phyloP scores from a whole-genome alignment of 2,113 vertebrate genomes.

The Vireo altiloquus region DNA sequence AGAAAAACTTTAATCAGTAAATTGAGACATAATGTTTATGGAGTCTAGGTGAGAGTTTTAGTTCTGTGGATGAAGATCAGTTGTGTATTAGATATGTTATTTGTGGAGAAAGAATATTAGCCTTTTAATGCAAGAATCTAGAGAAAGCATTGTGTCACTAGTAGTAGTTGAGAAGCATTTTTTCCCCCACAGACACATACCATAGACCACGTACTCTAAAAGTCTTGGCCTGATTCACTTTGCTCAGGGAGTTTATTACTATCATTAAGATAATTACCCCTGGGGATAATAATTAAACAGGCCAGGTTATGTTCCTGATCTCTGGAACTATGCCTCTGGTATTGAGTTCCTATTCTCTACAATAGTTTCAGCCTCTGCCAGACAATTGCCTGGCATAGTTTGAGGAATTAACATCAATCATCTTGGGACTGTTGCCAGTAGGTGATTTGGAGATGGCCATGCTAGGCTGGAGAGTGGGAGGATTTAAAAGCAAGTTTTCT shows the following conservation, averaged over 20 bases:
- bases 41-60: background rate
- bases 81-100: background rate
- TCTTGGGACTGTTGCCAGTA: background rate
- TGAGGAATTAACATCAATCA: background rate
- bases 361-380: background rate
- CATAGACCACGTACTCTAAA: background rate
- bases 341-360: background rate
- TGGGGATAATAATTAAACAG: background rate
- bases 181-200: background rate
- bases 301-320: background rate
- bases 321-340: background rate
- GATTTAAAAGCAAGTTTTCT: background rate
- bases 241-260: background rate
- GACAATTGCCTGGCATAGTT: background rate
- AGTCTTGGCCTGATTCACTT: background rate
- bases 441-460: background rate
- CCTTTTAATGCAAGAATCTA: accelerated
- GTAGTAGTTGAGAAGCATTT: background rate
- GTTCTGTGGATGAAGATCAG: background rate
- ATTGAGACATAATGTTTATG: background rate
- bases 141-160: background rate
- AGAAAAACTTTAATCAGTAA: background rate
- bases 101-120: background rate
- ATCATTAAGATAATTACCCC: background rate
- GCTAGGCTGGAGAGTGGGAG: background rate